Evolutionary conservation across 1,140 invertebrate species (phyloP), one percentile per base, ranked within the genome.

Genomic region (Pseudomyrmex concolor): DNA sequence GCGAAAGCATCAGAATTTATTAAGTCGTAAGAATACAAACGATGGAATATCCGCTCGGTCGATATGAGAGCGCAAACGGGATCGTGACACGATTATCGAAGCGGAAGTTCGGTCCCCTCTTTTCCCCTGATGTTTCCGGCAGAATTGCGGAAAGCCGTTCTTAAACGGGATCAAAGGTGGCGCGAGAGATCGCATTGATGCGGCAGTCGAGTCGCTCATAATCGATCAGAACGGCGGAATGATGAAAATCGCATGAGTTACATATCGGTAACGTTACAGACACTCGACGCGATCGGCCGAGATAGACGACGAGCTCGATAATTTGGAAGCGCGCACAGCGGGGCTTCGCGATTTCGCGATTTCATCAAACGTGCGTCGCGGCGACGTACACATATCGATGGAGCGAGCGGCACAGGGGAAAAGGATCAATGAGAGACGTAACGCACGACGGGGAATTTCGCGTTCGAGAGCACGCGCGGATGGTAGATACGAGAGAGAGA

Each of bases 151-250:
- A 59, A 68, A 84, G 62, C 57, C 73, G 50, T 63, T 57, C 62
- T 86, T 68, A 73, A 87, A 51, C 63, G 77, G 10, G 10, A 76
- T 86, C 77, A 64, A 25, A 22, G 48, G n/a, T 17, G 43, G 8
- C 2, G 22, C 48, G 63, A 73, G 12, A 34, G 57, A 45, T 62
- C 51, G 59, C 0, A 25, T 55, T 34, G 12, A 22, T 22, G 12
- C 34, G 34, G 0, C 5, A 7, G 34, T 34, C 34, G n/a, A 59
- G 54, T 4, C 64, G 34, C 8, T 10, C 34, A 60, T 50, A 59
- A 70, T 59, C 54, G 22, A 55, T 15, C 43, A n/a, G 34, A 67
- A 34, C 10, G 64, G 48, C 48, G 13, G 19, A 19, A 57, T 19
- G 15, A 59, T 71, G 71, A 80, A 43, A 15, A 43, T 13, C 15